Conservation (phyloP, 2,113 vertebrate genomes). For the Cinclus mexicanus region DNA sequence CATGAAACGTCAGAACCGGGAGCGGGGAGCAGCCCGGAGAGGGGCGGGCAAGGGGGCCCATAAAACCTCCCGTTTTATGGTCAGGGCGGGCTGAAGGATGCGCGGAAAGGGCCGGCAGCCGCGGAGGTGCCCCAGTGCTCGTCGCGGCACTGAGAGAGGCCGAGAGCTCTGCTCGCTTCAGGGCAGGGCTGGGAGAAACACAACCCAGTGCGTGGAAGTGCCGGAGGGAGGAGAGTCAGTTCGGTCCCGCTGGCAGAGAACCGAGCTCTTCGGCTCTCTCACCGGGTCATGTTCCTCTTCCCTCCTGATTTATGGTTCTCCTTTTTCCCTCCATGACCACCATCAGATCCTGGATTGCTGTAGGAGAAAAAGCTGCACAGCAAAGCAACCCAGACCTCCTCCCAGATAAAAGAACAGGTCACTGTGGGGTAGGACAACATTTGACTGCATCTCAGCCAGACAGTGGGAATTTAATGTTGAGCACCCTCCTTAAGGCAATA, state of each 20-base stretch:
- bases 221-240: not conserved
- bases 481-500: not conserved
- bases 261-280: not conserved
- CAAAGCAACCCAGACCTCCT: not conserved
- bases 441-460: not conserved
- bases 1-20: not conserved
- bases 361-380: not conserved
- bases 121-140: not conserved
- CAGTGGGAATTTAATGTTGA: not conserved
- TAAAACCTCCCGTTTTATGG: not conserved
- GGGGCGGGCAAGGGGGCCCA: too few relatives aligned
- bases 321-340: not conserved
- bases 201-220: not conserved
- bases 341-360: not conserved
- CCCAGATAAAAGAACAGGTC: not conserved
- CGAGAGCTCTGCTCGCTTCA: not conserved
- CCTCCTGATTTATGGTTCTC: fast-evolving
- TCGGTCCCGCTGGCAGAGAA: not conserved
- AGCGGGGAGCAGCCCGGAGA: not conserved
- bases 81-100: not conserved
- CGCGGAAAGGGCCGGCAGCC: not conserved
- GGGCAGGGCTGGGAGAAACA: not conserved
- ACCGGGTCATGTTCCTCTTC: not conserved
- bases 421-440: not conserved
- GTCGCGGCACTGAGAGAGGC: fast-evolving